Base-by-base conservation (phyloP, 1,140 invertebrate genomes). In the Mercenaria mercenaria region DNA sequence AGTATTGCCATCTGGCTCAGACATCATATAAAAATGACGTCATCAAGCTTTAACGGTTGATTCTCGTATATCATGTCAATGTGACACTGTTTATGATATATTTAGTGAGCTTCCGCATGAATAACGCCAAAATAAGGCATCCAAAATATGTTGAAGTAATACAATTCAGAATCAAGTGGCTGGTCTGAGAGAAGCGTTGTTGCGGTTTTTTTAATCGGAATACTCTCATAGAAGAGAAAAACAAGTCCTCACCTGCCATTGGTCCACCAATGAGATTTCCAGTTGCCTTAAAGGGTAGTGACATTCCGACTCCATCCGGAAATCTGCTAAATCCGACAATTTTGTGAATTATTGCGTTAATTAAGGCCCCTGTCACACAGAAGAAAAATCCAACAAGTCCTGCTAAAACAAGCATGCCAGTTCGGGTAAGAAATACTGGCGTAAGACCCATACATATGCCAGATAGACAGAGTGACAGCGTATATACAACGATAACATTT, bases 221-320 rank as follows among this genome's bases (percentile, higher is more conserved):
- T 47, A 47, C 43, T 47, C 18, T 18, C 43, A 10, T 47, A 47
- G 18, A 8, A 47, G 18, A 18, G 8, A 10, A 56, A 20, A 18
- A 18, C 32, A 3, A 41, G 8, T 72, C 15, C 32, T 41, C 23
- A 80, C 82, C 82, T 29, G 64, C 82, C 1, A 85, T 1, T 37
- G 82, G 82, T 20, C 82, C 82, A 29, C 82, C 82, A 74, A 85
- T 85, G 4, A 85, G 82, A 47, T 85, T 85, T n/a, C 82, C 82
- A n/a, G 32, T 29, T 18, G 82, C 64, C 74, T 85, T 85, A 23
- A 85, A 85, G 10, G 82, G 82, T 6, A 85, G 18, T 13, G 47
- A 72, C 32, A 85, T 56, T 1, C 82, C 82, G 15, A 85, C 34
- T 18, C 82, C 82, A 26, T 85, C 82, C 23, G 82, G 26, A n/a